Evolutionary conservation across 2,113 vertebrate species (phyloP), one percentile per base, ranked within the genome.

Genomic region (Mesembrinibis cayennensis): DNA sequence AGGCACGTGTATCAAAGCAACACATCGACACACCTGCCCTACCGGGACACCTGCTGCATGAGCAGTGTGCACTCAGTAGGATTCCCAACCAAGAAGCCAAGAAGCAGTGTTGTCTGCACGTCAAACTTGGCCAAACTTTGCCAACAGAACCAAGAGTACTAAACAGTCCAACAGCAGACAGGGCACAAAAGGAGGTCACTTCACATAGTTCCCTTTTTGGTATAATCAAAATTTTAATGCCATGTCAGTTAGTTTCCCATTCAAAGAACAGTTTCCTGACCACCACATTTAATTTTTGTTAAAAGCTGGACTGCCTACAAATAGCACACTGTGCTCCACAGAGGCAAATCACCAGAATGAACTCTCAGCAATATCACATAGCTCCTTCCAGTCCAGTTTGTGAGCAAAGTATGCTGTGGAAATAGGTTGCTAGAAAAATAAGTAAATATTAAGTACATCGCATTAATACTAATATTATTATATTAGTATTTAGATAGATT

Each of bases 31-130:
- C 19, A 52, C 27, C 66, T 63, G 73, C 47, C 69, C 44, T 56
- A 23, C 50, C 30, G 52, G 17, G 15, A 58, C 53, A 84, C 16
- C 32, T 65, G 59, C 40, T 50, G 27, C 70, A 45, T 14, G 11
- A 82, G 38, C 23, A 53, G 30, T 1, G 4, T 15, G 42, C 5
- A 6, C 17, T 86, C 67, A 23, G 34, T 10, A 42, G 62, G n/a
- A 59, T 58, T 56, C 63, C 20, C 47, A 89, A 6, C 23, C 53
- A 40, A 34, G 42, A 63, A 72, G 11, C 23, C 53, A 40, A 34
- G 42, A 63, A 72, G 11, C 23, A 38, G 15, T 6, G 5, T 10
- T 79, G 36, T 38, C 45, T 89, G 16, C 27, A 32, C 0, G 0
- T 40, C 53, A 65, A 34, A 34, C 16, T 34, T 50, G 16, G 59